A percentile compares a stretch with the other conserved stretches of the same genome.
Evolutionary conservation across 2,113 vertebrate genomes (phyloP).

Genomic region (Corythornis cristatus): DNA sequence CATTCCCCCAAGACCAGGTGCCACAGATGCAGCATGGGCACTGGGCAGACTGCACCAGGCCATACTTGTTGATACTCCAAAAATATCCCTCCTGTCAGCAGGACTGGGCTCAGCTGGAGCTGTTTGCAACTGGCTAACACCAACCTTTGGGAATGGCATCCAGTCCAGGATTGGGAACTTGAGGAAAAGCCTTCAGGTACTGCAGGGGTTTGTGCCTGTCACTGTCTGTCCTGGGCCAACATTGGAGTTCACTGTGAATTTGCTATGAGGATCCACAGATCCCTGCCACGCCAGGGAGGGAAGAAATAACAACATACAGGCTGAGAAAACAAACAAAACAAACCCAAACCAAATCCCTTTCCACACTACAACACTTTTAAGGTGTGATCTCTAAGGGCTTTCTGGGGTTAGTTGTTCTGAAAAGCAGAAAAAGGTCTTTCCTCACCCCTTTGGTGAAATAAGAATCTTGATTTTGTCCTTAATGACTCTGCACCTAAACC

Average conservation of each 20-base stretch:
- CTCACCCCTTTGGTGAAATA: fast-evolving
- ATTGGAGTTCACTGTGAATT: fast-evolving
- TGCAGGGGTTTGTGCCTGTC: background rate
- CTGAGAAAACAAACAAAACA: background rate
- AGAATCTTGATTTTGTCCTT: background rate
- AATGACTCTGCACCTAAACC: background rate
- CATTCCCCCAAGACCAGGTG: background rate
- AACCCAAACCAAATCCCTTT: background rate
- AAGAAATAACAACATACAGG: background rate
- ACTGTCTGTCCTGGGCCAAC: background rate
- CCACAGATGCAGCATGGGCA: fast-evolving
- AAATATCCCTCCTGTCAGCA: background rate
- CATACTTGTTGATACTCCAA: fast-evolving
- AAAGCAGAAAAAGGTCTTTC: background rate
- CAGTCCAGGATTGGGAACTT: background rate
- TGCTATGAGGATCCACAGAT: fast-evolving
- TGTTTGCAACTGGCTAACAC: background rate
- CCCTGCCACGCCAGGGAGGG: background rate
- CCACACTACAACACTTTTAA: background rate
- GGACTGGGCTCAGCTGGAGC: background rate
- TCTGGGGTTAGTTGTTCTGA: fast-evolving
- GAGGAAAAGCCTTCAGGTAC: background rate
- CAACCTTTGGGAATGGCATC: background rate
- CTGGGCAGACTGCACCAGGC: fast-evolving
- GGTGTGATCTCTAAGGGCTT: background rate